Base-by-base conservation (phyloP, 2,113 vertebrate species). In the Piaya cayana region DNA sequence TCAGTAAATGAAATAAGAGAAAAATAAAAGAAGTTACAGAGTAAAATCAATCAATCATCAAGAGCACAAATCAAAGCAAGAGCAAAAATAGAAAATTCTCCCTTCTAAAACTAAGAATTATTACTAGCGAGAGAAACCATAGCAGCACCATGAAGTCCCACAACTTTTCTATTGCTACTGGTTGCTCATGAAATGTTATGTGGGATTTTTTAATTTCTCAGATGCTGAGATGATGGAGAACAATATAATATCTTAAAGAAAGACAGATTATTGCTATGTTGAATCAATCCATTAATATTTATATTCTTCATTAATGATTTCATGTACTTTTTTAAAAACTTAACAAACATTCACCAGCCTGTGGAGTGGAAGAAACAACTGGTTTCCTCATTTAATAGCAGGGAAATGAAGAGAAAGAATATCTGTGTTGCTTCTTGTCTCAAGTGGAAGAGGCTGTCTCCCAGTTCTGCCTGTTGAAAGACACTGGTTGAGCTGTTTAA, bases 1-100 rank as follows among this genome's bases (percentile, higher is more conserved):
- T 58, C 64, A 86, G 68, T 95, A 92, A 92, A 94, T 94, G 82
- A 93, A 96, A 91, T 86, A 77, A 69, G 2, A 8, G 59, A 37
- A 84, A 92, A 94, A 82, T 81, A 90, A 95, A 95, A 71, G 77
- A 47, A 88, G 84, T 86, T 93, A 78, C 68, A 90, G 16, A 45
- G 60, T 63, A 91, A 95, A 95, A 95, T 95, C 87, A 94, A 90
- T 90, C 93, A 90, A 58, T 62, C 91, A 68, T 93, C 80, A 88
- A 96, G 92, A 70, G 75, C 87, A 89, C 90, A 93, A 87, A 90
- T 94, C 91, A 95, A 93, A 94, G 52, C 34, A 68, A 78, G 60
- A 88, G 5, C 42, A 83, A 74, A 90, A 93, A 42, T 47, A 37
- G 93, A 93, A 95, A 93, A 56, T 47, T 89, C 45, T 32, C 30